Percentiles rank a stretch among this genome's conserved stretches.
phyloP scores from a whole-genome alignment of 2,797 vertebrate genomes.

The Galaxias olidus region DNA sequence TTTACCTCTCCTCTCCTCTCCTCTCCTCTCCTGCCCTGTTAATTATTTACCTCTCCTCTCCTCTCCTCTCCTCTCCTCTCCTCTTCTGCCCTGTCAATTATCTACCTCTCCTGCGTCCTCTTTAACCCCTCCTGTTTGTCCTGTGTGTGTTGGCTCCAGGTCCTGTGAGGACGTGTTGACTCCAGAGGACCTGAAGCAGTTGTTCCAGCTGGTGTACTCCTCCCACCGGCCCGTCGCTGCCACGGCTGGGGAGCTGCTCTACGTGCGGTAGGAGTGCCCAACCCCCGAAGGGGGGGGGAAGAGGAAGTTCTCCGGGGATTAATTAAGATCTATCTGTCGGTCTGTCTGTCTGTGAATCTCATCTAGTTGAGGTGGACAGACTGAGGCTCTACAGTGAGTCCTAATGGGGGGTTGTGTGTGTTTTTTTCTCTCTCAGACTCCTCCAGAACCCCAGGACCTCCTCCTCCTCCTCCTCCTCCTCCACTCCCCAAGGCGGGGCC shows the following conservation, averaged over 20 bases:
- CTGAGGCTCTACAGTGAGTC: not conserved
- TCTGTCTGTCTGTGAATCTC: not conserved
- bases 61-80: not conserved
- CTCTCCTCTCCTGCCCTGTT: not conserved
- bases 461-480: slow-evolving; percentile 21
- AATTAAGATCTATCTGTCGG: not conserved
- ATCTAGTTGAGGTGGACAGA: not conserved
- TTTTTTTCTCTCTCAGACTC: slow-evolving; percentile 66
- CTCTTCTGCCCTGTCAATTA: too few relatives aligned
- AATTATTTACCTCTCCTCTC: too few relatives aligned
- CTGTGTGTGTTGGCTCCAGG: slow-evolving; percentile 62
- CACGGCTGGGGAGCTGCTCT: slow-evolving; percentile 87
- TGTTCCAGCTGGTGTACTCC: slow-evolving; percentile 86
- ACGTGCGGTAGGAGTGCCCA: slow-evolving; percentile 75
- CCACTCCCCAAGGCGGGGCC: slow-evolving; percentile 47
- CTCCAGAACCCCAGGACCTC: slow-evolving; percentile 54
- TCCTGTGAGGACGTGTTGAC: slow-evolving; percentile 79
- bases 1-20: not conserved
- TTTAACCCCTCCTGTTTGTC: not conserved
- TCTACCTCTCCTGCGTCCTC: not conserved
- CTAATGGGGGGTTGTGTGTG: not conserved
- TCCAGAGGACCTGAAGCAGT: slow-evolving; percentile 78
- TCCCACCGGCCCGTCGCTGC: slow-evolving; percentile 86
- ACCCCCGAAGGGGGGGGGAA: not conserved
- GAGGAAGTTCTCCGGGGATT: not conserved